A percentile compares a stretch with the other conserved stretches of the same genome.
Evolutionary conservation across 2,113 vertebrate genomes (phyloP).

Genomic region (Cyrtonyx montezumae): DNA sequence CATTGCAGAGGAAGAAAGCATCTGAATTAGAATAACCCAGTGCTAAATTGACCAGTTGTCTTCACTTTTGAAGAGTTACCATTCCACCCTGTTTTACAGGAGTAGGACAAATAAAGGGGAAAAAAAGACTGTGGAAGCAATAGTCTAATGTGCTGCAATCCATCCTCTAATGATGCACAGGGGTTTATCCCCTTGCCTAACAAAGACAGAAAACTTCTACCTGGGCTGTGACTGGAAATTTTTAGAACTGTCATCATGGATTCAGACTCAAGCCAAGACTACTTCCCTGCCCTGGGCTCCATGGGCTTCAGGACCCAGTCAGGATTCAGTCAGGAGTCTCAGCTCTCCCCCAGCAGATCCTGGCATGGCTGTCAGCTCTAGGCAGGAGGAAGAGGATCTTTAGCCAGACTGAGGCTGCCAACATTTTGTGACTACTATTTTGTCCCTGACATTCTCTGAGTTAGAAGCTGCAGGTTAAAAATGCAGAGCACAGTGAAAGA

Average conservation of each 20-base stretch:
- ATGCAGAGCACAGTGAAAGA: not conserved
- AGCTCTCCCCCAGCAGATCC: rapidly evolving
- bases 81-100: not conserved
- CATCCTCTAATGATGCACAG: constrained; percentile 15
- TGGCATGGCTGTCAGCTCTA: not conserved
- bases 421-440: not conserved
- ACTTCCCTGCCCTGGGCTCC: not conserved
- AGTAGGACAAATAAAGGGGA: not conserved
- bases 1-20: constrained; percentile 42
- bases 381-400: not conserved
- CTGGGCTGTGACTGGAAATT: not conserved
- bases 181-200: constrained; percentile 21
- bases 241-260: not conserved
- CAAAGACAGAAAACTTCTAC: not conserved
- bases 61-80: constrained; percentile 34
- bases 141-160: constrained; percentile 2
- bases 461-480: not conserved
- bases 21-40: constrained; percentile 44
- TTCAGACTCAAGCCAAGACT: not conserved
- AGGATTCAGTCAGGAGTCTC: not conserved
- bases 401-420: not conserved
- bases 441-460: not conserved
- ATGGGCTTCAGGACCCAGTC: not conserved
- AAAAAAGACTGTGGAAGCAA: not conserved
- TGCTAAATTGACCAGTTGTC: constrained; percentile 20